Evolutionary conservation across 2,113 vertebrate species (phyloP).

Genomic region (Synchiropus splendidus): DNA sequence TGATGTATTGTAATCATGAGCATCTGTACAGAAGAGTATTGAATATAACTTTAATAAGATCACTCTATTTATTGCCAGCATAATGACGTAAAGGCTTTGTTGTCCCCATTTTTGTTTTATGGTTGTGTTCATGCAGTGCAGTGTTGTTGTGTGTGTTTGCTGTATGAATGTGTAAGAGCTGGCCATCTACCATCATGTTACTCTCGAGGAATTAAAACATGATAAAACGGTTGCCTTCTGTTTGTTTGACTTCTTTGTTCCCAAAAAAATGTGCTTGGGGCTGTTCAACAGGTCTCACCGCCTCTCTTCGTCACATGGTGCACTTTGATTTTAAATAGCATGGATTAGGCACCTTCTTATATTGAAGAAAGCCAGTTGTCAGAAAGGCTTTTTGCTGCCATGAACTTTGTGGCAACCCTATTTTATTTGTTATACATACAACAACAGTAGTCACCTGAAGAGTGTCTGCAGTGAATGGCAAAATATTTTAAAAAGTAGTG

Average conservation of each 20-base stretch:
- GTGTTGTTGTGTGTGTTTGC: slow-evolving; percentile 52
- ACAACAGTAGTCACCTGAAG: too few relatives aligned
- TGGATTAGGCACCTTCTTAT: too few relatives aligned
- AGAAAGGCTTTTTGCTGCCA: too few relatives aligned
- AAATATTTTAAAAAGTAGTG: too few relatives aligned
- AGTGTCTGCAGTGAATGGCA: too few relatives aligned
- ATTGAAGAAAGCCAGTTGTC: too few relatives aligned
- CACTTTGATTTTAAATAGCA: too few relatives aligned
- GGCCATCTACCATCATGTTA: slow-evolving; percentile 40
- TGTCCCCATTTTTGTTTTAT: slow-evolving; percentile 47
- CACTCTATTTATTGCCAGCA: slow-evolving; percentile 69
- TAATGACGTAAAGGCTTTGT: slow-evolving; percentile 42
- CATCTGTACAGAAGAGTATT: slow-evolving; percentile 69
- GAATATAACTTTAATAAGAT: slow-evolving; percentile 58
- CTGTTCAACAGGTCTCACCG: slow-evolving; percentile 35
- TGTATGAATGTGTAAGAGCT: slow-evolving; percentile 46
- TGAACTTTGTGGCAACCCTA: too few relatives aligned
- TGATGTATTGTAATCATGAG: slow-evolving; percentile 61
- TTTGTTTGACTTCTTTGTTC: slow-evolving; percentile 17
- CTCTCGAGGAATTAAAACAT: slow-evolving; percentile 58
- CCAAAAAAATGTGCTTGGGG: neutral
- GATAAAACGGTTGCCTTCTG: neutral
- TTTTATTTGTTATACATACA: too few relatives aligned
- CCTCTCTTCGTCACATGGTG: slow-evolving; percentile 20
- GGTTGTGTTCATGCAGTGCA: slow-evolving; percentile 47